Conservation (phyloP, 2,113 vertebrate genomes). For the Eudyptes chrysolophus region DNA sequence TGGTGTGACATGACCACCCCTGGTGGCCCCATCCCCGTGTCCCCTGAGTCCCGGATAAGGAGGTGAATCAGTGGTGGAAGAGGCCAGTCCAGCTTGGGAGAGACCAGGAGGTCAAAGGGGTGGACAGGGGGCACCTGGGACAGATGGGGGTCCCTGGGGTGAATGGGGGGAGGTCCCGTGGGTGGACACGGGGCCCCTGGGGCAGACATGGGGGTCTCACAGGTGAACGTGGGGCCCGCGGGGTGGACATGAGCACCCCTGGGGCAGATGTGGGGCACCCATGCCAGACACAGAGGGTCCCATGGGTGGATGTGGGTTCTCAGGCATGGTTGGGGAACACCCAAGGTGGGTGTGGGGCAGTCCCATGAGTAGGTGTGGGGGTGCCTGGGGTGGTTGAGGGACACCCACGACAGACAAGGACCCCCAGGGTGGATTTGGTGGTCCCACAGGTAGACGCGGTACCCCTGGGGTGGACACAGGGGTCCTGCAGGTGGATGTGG, state of each 20-base stretch:
- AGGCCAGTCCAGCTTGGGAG: rapidly evolving
- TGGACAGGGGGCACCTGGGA: not conserved
- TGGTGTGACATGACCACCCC: not conserved
- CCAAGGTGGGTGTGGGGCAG: not conserved
- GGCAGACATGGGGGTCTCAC: not conserved
- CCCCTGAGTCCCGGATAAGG: not conserved
- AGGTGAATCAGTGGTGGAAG: not conserved
- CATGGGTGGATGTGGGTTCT: not conserved
- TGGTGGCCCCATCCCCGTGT: not conserved
- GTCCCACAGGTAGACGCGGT: not conserved
- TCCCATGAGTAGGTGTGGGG: not conserved
- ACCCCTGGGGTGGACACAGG: not conserved
- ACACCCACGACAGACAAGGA: not conserved
- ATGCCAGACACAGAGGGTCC: not conserved
- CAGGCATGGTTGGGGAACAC: not conserved
- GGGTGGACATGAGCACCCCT: not conserved
- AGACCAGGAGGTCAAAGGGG: too few relatives aligned
- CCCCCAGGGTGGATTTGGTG: not conserved
- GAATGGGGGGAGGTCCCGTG: not conserved
- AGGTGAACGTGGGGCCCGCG: not conserved
- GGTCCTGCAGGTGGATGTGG: not conserved
- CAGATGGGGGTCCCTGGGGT: not conserved
- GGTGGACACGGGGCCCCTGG: not conserved
- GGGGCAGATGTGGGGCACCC: not conserved
- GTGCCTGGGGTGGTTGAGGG: not conserved